Base-by-base conservation (phyloP, 2,113 vertebrate species). In the Odontesthes bonariensis region DNA sequence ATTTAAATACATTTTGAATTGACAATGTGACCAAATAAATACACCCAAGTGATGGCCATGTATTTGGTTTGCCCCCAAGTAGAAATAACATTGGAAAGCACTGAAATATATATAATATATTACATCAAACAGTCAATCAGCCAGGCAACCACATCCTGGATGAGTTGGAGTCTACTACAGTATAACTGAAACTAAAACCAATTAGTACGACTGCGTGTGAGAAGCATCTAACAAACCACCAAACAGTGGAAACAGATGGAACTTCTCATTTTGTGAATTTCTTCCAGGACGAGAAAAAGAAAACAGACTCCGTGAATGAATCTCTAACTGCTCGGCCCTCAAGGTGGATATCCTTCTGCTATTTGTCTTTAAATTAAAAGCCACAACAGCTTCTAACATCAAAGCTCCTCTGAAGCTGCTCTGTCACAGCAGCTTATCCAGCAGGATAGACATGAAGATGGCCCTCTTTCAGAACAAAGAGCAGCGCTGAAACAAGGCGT, bases 341-440 rank as follows among this genome's bases (percentile, higher is more conserved):
- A 2, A 68, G 56, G n/a, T 53, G 69, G 33, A 69, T 23, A 8
- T 44, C 55, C 32, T 60, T 59, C 61, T 58, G 20, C 31, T 47
- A 35, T 62, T 74, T 9, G 4, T 62, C 75, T 56, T 16, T 40
- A 4, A 69, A 74, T 63, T 27, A 38, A 9, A 67, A 81, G 79
- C 58, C 75, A 38, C 77, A 74, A 20, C 66, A 47, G 57, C 79
- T 0, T 4, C 40, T 0, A 17, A 84, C 84, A 75, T 87, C 85
- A 89, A 86, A 86, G 87, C 79, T 31, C n/a, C 65, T 82, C 52
- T 84, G 67, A 79, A 76, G 81, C 69, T 42, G 5, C 55, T 68
- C 79, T 76, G 87, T 70, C 85, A 71, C 68, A 19, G 47, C 14
- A 0, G 57, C 79, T 87, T 40, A 81, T 83, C 79, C 85, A 20